Percentiles rank a stretch among this genome's conserved stretches.
These are phyloP conservation scores for Dryobota labecula DNA, from an alignment of 2,888 invertebrate species.

Conservation along the genomic window DNA sequence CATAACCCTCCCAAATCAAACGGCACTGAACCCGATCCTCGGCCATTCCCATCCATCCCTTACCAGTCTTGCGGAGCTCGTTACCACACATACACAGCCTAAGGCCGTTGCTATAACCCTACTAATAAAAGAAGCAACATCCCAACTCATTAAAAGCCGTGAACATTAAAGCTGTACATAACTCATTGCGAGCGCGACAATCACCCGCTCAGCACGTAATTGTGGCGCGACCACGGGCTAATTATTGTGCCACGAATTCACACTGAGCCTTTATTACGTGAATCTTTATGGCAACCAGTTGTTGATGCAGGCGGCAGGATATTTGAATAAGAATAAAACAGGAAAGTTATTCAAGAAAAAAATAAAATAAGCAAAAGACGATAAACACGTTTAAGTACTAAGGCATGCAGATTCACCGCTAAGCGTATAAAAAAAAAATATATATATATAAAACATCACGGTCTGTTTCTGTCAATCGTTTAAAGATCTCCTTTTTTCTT, in stretches of 20 bases:
- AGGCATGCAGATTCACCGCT: neutral
- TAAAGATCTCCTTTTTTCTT: too few relatives aligned
- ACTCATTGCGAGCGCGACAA: conserved; percentile 41
- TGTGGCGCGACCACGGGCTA: conserved; percentile 56
- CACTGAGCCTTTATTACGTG: conserved; percentile 16
- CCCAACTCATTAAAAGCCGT: conserved; percentile 44
- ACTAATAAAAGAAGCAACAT: conserved; percentile 20
- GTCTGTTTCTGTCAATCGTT: neutral
- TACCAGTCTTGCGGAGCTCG: neutral
- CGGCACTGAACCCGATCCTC: neutral
- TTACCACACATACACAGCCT: neutral
- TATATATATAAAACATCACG: too few relatives aligned
- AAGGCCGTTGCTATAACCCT: neutral
- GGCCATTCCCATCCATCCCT: neutral
- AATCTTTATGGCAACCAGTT: conserved; percentile 28
- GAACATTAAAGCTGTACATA: conserved; percentile 36
- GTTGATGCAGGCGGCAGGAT: neutral
- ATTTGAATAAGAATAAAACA: neutral
- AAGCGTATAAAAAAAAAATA: too few relatives aligned
- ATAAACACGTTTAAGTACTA: neutral
- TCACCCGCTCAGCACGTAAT: conserved; percentile 63
- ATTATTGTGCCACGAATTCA: conserved; percentile 60
- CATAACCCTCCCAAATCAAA: neutral
- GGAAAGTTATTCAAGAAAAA: too few relatives aligned
- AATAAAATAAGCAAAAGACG: neutral